Conservation (phyloP, 2,888 invertebrate genomes). For the Pasiphila rectangulata region DNA sequence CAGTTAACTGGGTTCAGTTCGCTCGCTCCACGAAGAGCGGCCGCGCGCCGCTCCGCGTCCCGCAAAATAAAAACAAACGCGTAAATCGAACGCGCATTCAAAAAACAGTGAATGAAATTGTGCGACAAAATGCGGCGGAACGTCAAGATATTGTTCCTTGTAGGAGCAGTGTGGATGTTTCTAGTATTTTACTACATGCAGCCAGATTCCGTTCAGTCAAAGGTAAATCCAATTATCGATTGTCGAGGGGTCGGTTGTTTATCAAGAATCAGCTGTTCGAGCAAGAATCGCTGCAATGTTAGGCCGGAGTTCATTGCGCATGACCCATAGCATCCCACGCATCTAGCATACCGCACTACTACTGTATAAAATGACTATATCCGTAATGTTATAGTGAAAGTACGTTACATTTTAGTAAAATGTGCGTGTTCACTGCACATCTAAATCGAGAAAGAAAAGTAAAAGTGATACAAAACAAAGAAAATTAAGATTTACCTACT, state of each 20-base stretch:
- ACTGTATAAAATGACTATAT: conserved; percentile 23
- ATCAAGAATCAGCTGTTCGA: conserved; percentile 57
- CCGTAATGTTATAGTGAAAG: conserved; percentile 27
- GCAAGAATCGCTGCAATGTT: conserved; percentile 40
- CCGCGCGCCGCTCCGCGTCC: conserved; percentile 65
- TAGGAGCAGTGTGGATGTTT: conserved; percentile 72
- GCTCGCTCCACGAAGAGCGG: conserved; percentile 69
- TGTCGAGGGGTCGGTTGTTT: conserved; percentile 37
- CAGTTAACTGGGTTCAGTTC: conserved; percentile 54
- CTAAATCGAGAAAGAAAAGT: conserved; percentile 19
- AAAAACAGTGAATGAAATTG: conserved; percentile 36
- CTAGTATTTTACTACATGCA: conserved; percentile 74
- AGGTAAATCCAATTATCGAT: conserved; percentile 48
- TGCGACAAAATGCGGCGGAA: conserved; percentile 65
- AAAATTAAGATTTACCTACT: too few relatives aligned
- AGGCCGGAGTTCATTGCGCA: conserved; percentile 57
- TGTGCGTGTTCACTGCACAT: conserved; percentile 27
- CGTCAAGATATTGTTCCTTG: conserved; percentile 67
- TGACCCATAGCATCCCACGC: conserved; percentile 50
- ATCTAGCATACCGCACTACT: conserved; percentile 46
- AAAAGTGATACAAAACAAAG: too few relatives aligned
- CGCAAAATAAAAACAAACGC: conserved; percentile 42
- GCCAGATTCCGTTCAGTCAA: conserved; percentile 61
- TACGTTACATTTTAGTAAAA: conserved; percentile 20
- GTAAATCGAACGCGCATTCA: conserved; percentile 33